Evolutionary conservation across 2,797 vertebrate genomes (phyloP).

Genomic region (Chromobotia macracanthus): DNA sequence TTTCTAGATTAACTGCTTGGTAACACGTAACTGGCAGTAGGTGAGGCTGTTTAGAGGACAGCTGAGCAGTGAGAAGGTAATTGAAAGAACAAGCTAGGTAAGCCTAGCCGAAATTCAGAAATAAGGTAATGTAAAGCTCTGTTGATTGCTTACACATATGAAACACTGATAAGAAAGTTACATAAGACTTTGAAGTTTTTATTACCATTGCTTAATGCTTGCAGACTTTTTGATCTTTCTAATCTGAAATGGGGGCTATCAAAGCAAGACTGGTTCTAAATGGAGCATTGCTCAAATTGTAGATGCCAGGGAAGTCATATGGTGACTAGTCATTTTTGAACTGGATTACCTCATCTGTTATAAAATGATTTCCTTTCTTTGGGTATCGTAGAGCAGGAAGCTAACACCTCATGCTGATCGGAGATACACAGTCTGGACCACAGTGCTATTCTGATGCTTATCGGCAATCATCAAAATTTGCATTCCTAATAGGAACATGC

Average conservation of each 20-base stretch:
- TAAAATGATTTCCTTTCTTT: slow-evolving; percentile 51
- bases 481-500: slow-evolving; percentile 40
- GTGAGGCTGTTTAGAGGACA: background rate
- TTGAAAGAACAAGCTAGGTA: background rate
- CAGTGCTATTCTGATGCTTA: slow-evolving; percentile 44
- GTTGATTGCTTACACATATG: slow-evolving; percentile 3
- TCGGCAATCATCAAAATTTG: slow-evolving; percentile 48
- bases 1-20: slow-evolving; percentile 1
- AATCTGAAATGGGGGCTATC: slow-evolving; percentile 24
- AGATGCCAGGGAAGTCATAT: slow-evolving; percentile 41
- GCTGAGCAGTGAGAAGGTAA: background rate
- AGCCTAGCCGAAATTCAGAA: background rate
- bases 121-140: slow-evolving; percentile 9
- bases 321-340: slow-evolving; percentile 39
- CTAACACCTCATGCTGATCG: slow-evolving; percentile 52
- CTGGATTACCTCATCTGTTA: slow-evolving; percentile 53
- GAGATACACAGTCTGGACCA: slow-evolving; percentile 44
- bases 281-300: background rate
- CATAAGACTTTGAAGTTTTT: slow-evolving; percentile 34
- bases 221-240: slow-evolving; percentile 23
- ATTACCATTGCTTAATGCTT: slow-evolving; percentile 27
- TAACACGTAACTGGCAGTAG: slow-evolving; percentile 27
- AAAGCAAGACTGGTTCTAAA: slow-evolving; percentile 18
- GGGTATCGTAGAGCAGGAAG: slow-evolving; percentile 44
- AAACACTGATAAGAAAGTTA: background rate